Evolutionary conservation across 2,797 vertebrate genomes (phyloP), one percentile per base, ranked within the genome.

Genomic region (Helarctos malayanus): DNA sequence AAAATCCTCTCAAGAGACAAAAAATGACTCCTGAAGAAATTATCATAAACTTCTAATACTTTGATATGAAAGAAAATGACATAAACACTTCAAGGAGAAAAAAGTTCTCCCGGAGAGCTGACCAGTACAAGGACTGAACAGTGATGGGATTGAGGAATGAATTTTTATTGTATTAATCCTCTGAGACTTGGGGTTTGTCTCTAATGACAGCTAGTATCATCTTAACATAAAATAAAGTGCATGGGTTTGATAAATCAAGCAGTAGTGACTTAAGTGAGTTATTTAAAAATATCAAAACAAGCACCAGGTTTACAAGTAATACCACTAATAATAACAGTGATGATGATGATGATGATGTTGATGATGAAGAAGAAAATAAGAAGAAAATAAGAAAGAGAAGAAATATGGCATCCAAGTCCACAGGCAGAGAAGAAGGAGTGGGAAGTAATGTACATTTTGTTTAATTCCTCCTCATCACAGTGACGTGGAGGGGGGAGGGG

Each of bases 201-300:
- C 32, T 85, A 82, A 71, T 45, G 65, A 89, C 9, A 76, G 15
- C 23, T 91, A 16, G 18, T 52, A 27, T 71, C 75, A 52, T 69
- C 59, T 27, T 84, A 79, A 61, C 23, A 45, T 89, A 78, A 94
- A 94, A 59, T 61, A 38, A 79, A 27, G 12, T 45, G 10, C 18
- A 54, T 76, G 23, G 52, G 47, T 63, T 78, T 86, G 59, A 54
- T 38, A 59, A 49, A 15, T 82, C 54, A 73, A 71, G 35, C 14
- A 71, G 13, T 38, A 78, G 27, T 52, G 45, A 65, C 19, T 88
- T 85, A 86, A 78, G 29, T 73, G 29, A 12, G n/a, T 82, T 80
- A 32, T 81, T 86, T 85, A 54, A 91, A 88, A 76, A 76, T 18
- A 76, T 63, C 56, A 78, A 96, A 91, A 38, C n/a, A 69, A 84